Evolutionary conservation across 1,140 invertebrate genomes (phyloP), one percentile per base, ranked within the genome.

Genomic region (Diorhabda elongata): DNA sequence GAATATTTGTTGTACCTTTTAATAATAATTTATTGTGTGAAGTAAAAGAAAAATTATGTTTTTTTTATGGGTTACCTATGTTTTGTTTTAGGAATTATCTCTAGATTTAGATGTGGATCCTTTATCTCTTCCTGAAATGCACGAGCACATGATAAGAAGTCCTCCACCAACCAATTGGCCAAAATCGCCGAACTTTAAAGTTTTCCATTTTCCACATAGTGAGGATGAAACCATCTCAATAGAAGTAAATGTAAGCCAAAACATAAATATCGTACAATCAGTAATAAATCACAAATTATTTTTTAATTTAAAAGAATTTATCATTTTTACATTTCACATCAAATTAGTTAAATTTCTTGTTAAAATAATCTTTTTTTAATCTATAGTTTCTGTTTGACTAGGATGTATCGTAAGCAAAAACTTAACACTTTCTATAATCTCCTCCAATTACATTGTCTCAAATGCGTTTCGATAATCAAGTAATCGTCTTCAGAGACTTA

Each of bases 111-210:
- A 87, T 72, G 83, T 87, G 71, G 90, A 91, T 79, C 90, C 90
- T 0, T 75, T 92, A 59, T 89, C 89, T 26, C 80, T 92, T 58
- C 90, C 90, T 61, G 91, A 92, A 79, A 88, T 92, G 47, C 91
- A 93, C 78, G 89, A 93, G 77, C 91, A 93, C 78, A 87, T 93
- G 83, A 92, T 94, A 44, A 82, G 92, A 58, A 92, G 90, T 74
- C 91, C 92, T 42, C 92, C 92, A 4, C 91, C 91, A 0, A 89
- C 87, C 3, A 88, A 87, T 64, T 85, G 84, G 80, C 78, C 79
- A 8, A 72, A 69, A 56, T 79, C 79, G 4, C 76, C 79, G 42
- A 80, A 78, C 69, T 77, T 77, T 69, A 75, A 73, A 68, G 71
- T 76, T 5, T 81, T 81, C 69, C 73, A 77, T 60, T 81, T 80